These are phyloP conservation scores for Zaprionus ghesquierei DNA, from an alignment of 1,140 invertebrate genomes.

Conservation along the genomic window DNA sequence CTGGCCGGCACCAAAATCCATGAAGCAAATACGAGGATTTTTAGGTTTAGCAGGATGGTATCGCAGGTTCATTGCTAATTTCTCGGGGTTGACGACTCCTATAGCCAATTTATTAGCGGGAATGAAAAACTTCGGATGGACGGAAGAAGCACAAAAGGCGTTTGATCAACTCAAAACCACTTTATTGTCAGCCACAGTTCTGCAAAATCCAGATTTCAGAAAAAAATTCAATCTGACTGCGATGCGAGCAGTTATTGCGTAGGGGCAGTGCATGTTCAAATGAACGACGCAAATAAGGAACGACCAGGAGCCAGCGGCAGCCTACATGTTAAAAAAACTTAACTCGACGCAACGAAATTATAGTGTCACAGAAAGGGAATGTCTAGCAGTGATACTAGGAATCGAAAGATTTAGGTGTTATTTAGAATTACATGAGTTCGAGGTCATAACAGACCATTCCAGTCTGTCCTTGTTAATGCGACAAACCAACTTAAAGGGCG, in stretches of 20 bases:
- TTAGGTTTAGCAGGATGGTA: conserved; percentile 74
- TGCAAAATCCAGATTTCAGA: conserved; percentile 11
- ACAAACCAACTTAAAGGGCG: no score
- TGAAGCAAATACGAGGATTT: conserved; percentile 39
- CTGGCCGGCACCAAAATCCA: conserved; percentile 27
- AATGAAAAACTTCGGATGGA: conserved; percentile 3
- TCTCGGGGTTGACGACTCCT: conserved; percentile 34
- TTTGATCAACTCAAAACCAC: background rate
- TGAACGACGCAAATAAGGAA: no score
- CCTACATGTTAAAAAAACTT: no score
- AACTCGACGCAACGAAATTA: no score
- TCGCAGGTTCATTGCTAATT: conserved; percentile 73
- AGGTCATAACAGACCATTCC: no score
- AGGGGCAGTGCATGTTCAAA: no score
- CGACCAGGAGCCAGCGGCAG: no score
- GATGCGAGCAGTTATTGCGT: conserved; percentile 1
- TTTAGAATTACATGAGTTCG: no score
- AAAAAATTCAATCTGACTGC: conserved; percentile 10
- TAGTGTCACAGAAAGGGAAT: no score
- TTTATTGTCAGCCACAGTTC: background rate
- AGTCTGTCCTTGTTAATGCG: no score
- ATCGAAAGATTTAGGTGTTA: no score
- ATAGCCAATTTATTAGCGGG: background rate
- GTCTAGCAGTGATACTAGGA: no score
- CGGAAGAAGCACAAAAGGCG: background rate